Percentiles rank a stretch among this genome's conserved stretches.
These are phyloP conservation scores for Sycophaga agraensis DNA, from an alignment of 1,140 invertebrate genomes.

Conservation along the genomic window DNA sequence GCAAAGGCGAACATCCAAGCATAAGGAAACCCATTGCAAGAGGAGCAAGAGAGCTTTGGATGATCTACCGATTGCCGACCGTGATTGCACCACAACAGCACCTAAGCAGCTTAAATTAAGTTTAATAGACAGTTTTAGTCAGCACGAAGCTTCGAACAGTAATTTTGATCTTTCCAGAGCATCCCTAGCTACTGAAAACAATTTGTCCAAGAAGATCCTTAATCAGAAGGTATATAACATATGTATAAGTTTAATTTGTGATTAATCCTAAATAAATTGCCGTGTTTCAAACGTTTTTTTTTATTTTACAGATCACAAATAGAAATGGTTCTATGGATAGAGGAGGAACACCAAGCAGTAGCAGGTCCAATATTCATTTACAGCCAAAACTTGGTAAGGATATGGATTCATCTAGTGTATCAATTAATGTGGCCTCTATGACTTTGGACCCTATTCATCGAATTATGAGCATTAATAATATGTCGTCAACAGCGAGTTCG, in stretches of 20 bases:
- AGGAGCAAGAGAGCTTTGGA: conserved; percentile 39
- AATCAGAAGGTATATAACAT: conserved; percentile 35
- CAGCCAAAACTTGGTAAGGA: conserved; percentile 2
- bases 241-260: background rate
- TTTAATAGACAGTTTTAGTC: conserved; percentile 45
- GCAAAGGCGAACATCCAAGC: conserved; percentile 40
- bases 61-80: conserved; percentile 28
- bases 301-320: background rate
- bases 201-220: conserved; percentile 36
- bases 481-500: conserved; percentile 42
- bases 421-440: background rate
- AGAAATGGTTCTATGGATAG: conserved; percentile 47
- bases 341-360: conserved; percentile 40
- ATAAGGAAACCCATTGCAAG: conserved; percentile 38
- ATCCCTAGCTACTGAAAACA: conserved; percentile 42
- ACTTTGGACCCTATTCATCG: background rate
- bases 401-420: background rate
- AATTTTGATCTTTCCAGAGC: conserved; percentile 48
- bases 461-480: conserved; percentile 36
- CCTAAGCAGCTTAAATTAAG: conserved; percentile 45
- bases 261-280: background rate
- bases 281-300: background rate
- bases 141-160: conserved; percentile 51
- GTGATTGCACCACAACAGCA: conserved; percentile 1
- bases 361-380: background rate